Evolutionary conservation across 2,797 vertebrate genomes (phyloP).

Genomic region (Petrocephalus sullivani): DNA sequence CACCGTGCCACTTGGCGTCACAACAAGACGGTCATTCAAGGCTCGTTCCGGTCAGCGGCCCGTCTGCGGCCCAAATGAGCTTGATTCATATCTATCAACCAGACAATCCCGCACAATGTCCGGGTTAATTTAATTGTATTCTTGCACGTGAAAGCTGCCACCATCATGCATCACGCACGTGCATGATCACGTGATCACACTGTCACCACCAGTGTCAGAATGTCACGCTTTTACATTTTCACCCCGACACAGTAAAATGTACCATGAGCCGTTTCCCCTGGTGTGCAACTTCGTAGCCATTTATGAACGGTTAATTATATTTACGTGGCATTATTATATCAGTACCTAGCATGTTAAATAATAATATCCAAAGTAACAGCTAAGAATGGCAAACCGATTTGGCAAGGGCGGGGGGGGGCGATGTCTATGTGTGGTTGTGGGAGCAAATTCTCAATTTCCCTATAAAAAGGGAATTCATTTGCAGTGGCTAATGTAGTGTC

Average conservation of each 20-base stretch:
- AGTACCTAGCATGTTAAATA: background rate
- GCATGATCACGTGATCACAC: background rate
- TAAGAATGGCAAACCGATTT: conserved; percentile 34
- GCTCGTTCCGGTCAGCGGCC: background rate
- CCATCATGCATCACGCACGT: background rate
- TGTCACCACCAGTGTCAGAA: background rate
- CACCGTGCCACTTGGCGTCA: background rate
- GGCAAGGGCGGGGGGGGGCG: conserved; percentile 46
- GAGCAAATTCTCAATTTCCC: conserved; percentile 93
- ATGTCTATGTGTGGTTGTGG: conserved; percentile 35
- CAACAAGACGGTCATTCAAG: background rate
- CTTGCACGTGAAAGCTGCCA: background rate
- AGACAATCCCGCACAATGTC: background rate
- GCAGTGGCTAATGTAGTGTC: conserved; percentile 97
- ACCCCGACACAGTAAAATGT: background rate
- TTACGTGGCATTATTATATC: background rate
- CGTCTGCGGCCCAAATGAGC: background rate
- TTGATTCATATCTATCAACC: background rate
- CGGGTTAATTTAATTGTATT: background rate
- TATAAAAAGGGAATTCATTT: conserved; percentile 99
- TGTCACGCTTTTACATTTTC: background rate
- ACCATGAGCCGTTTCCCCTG: background rate
- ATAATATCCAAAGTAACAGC: background rate
- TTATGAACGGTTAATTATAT: background rate
- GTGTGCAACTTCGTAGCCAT: background rate